Percentiles rank a stretch among this genome's conserved stretches.
These are phyloP conservation scores for Drosophila burlai DNA, from an alignment of 1,140 invertebrate genomes.

Conservation along the genomic window DNA sequence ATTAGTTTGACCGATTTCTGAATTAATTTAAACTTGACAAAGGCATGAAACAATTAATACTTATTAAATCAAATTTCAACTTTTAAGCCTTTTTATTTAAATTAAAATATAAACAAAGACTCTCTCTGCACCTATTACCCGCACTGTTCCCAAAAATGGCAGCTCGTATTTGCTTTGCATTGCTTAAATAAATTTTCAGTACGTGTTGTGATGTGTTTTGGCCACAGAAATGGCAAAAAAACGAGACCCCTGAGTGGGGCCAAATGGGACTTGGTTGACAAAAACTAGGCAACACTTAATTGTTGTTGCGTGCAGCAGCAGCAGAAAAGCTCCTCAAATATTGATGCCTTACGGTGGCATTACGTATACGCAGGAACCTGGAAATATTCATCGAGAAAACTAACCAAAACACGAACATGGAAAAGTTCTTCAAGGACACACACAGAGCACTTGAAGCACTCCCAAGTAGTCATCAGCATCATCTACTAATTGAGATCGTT, in stretches of 20 bases:
- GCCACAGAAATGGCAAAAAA: slow-evolving; percentile 22
- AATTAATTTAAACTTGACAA: too few species aligned
- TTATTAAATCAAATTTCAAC: not conserved
- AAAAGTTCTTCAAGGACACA: slow-evolving; percentile 34
- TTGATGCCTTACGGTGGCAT: slow-evolving; percentile 35
- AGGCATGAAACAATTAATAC: too few species aligned
- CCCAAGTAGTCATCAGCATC: slow-evolving; percentile 30
- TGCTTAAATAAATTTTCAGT: slow-evolving; percentile 74
- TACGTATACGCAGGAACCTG: slow-evolving; percentile 5
- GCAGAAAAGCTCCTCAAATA: slow-evolving; percentile 42
- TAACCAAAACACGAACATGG: slow-evolving; percentile 35
- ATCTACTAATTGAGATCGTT: slow-evolving; percentile 53
- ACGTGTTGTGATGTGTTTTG: slow-evolving; percentile 58
- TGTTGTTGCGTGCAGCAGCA: slow-evolving; percentile 44
- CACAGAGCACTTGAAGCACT: slow-evolving; percentile 14
- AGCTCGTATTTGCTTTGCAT: slow-evolving; percentile 59
- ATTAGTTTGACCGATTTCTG: too few species aligned
- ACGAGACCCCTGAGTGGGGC: slow-evolving; percentile 28
- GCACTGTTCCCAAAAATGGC: slow-evolving; percentile 17
- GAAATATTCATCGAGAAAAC: slow-evolving; percentile 7
- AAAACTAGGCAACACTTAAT: slow-evolving; percentile 61
- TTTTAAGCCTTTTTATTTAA: too few species aligned
- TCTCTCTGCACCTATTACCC: not conserved
- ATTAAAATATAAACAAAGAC: too few species aligned
- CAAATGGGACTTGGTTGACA: slow-evolving; percentile 43